These are phyloP conservation scores for Cichlasoma orientale DNA, from an alignment of 2,797 vertebrate genomes.

Conservation along the genomic window DNA sequence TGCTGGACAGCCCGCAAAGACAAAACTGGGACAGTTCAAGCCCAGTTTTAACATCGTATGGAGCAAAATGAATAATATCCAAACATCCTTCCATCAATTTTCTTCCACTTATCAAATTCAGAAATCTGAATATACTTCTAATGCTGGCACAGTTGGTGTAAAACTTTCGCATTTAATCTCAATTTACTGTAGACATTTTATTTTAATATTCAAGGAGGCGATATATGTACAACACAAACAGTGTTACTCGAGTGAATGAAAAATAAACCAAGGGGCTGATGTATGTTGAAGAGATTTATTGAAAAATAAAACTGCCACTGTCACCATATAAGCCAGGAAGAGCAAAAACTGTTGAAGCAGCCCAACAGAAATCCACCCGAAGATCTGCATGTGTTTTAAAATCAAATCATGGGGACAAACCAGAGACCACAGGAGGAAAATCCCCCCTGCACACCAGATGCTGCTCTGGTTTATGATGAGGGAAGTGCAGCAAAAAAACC, in stretches of 20 bases:
- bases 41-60: not conserved
- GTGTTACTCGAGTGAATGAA: not conserved
- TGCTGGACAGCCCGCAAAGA: not conserved
- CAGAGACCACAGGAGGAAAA: slow-evolving; percentile 1
- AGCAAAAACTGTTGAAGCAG: slow-evolving; percentile 49
- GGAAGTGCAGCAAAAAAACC: slow-evolving; percentile 47
- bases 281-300: slow-evolving; percentile 70
- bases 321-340: slow-evolving; percentile 49
- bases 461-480: slow-evolving; percentile 17
- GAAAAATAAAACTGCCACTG: slow-evolving; percentile 73
- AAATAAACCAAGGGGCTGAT: not conserved
- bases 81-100: no score
- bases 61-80: not conserved
- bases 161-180: not conserved
- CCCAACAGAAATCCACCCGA: slow-evolving; percentile 54
- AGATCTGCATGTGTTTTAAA: slow-evolving; percentile 61
- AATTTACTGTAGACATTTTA: not conserved
- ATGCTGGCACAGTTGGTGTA: not conserved
- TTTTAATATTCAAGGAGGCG: not conserved
- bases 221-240: no score
- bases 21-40: not conserved
- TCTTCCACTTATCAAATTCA: no score
- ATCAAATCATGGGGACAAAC: slow-evolving; percentile 52
- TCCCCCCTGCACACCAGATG: slow-evolving; percentile 10
- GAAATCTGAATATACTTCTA: not conserved